phyloP scores from a whole-genome alignment of 1,140 invertebrate genomes.

The Yoshiicerus persimilis region DNA sequence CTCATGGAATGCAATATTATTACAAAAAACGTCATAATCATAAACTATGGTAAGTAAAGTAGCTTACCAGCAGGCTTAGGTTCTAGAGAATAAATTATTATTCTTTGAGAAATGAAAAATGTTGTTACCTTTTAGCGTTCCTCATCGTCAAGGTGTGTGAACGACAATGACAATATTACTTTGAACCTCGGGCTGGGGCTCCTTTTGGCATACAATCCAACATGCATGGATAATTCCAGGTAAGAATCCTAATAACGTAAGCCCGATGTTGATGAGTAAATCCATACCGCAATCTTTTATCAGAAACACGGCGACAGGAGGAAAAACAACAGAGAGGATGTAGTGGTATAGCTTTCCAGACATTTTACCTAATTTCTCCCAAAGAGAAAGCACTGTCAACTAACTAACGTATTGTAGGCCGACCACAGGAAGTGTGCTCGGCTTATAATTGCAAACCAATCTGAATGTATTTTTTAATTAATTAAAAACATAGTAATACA shows the following conservation, averaged over 20 bases:
- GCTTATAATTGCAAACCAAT: too few species aligned
- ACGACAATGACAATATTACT: background rate
- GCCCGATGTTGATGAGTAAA: constrained; percentile 43
- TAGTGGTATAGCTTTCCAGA: background rate
- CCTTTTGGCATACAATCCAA: background rate
- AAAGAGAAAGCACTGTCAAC: background rate
- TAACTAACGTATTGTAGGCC: too few species aligned
- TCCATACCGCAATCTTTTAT: constrained; percentile 38
- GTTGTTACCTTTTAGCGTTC: background rate
- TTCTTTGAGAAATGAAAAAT: too few species aligned
- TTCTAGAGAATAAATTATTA: too few species aligned
- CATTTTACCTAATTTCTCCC: background rate
- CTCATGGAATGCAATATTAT: too few species aligned
- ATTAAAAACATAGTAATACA: too few species aligned
- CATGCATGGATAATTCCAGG: constrained; percentile 20
- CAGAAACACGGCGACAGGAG: background rate
- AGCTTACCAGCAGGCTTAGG: too few species aligned
- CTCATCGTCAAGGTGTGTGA: background rate
- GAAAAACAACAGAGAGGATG: background rate
- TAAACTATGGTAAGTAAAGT: too few species aligned
- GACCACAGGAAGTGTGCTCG: background rate
- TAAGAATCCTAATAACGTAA: constrained; percentile 41
- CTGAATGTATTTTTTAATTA: too few species aligned
- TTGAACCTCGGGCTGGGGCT: background rate
- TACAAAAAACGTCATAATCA: too few species aligned